Evolutionary conservation across 2,797 vertebrate genomes (phyloP), one percentile per base, ranked within the genome.

Genomic region (Typhlichthys subterraneus): DNA sequence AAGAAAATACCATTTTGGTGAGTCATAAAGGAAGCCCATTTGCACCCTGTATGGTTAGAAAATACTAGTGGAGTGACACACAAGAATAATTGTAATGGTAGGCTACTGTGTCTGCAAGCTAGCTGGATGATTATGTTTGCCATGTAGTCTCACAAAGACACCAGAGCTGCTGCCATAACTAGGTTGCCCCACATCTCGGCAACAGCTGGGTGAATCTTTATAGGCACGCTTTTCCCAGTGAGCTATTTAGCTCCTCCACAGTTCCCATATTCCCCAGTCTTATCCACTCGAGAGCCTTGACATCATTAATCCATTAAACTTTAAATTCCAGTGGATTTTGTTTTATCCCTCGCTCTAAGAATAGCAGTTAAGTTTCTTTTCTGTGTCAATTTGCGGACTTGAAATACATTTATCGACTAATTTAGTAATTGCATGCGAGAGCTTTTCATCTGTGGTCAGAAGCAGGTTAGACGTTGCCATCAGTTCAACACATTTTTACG

Each of bases 291-390:
- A 81, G 88, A 87, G 88, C 68, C 76, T 60, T 76, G 80, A 87
- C 85, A 88, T 89, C 82, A 85, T 89, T 89, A 90, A 90, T 87
- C 86, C 89, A 88, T 91, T 90, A 86, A 86, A 89, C 76, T 87
- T 87, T 85, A 85, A 88, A 84, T 90, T 91, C 77, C 84, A 74
- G 62, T 69, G 72, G 79, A 86, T 85, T 85, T 29, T 29, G 3
- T 81, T 45, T 73, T 75, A 80, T 70, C 76, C 80, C 76, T 85
- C 68, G 72, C 83, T 87, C 80, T 77, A 79, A 85, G 86, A 87
- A 89, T 87, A 89, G 86, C 84, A 82, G 74, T 86, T 88, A 85
- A 87, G 23, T 69, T 90, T 87, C 82, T 6, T 88, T 90, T 91
- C 86, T 85, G 81, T 89, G 88, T 91, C 88, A 87, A 86, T 86